Conservation (phyloP, 1,140 invertebrate genomes). For the Drosophila truncata region DNA sequence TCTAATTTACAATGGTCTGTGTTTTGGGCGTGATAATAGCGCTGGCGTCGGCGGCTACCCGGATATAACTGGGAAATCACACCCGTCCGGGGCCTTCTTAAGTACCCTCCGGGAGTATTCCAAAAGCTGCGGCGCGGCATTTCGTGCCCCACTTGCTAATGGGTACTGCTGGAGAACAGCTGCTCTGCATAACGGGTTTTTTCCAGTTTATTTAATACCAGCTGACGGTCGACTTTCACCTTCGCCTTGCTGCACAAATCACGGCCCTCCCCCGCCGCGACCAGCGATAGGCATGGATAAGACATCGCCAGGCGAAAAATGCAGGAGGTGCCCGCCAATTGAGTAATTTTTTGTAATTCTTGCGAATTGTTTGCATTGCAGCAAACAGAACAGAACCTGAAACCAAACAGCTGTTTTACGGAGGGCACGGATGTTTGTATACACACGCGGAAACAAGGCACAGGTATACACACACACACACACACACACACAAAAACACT, state of each 20-base stretch:
- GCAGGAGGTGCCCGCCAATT: constrained; percentile 7
- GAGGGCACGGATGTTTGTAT: constrained; percentile 18
- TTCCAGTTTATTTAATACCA: constrained; percentile 38
- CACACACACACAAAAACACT: too few species aligned
- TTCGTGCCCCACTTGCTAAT: constrained; percentile 17
- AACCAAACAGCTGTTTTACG: constrained; percentile 42
- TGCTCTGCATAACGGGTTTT: constrained; percentile 44
- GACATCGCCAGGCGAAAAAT: background rate
- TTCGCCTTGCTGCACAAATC: constrained; percentile 63
- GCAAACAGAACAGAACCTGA: background rate
- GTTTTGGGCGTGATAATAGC: constrained; percentile 22
- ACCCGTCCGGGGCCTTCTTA: background rate
- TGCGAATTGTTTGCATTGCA: constrained; percentile 1
- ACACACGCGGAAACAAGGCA: constrained; percentile 30
- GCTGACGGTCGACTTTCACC: constrained; percentile 75
- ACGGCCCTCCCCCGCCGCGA: constrained; percentile 11
- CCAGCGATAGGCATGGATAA: constrained; percentile 19
- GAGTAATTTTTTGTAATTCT: background rate
- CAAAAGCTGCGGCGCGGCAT: constrained; percentile 4
- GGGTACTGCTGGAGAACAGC: constrained; percentile 19
- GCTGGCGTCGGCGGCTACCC: constrained; percentile 1
- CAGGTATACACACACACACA: constrained; percentile 17
- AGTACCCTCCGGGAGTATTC: background rate
- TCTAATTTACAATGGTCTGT: constrained; percentile 17
- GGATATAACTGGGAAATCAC: constrained; percentile 19